Conservation (phyloP, 2,797 vertebrate species). For the Remorina albescens region DNA sequence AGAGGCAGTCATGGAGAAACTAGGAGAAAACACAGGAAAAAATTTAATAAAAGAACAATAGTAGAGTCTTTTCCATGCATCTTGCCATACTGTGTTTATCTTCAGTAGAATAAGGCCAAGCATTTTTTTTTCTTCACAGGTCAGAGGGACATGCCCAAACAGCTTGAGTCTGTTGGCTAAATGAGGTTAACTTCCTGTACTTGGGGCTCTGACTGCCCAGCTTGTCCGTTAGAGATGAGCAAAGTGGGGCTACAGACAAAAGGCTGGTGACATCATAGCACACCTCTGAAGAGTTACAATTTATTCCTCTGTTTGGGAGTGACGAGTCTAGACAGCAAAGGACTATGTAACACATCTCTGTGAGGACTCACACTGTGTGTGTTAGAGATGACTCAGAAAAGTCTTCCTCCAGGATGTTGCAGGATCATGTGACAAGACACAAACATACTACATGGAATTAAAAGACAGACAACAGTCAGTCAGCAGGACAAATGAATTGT, state of each 20-base stretch:
- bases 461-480: conserved; percentile 45
- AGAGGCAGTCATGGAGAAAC: neutral
- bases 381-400: conserved; percentile 44
- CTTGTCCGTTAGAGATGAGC: conserved; percentile 37
- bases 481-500: conserved; percentile 43
- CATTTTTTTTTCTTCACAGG: conserved; percentile 21
- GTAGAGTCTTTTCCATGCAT: conserved; percentile 8
- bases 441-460: conserved; percentile 30
- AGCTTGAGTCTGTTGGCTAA: conserved; percentile 49
- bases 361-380: conserved; percentile 25
- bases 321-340: conserved; percentile 50
- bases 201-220: conserved; percentile 56
- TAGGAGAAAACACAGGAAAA: neutral
- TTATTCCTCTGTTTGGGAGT: conserved; percentile 26
- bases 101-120: conserved; percentile 11
- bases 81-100: conserved; percentile 8
- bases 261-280: conserved; percentile 21
- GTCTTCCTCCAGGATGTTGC: conserved; percentile 1
- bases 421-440: conserved; percentile 29
- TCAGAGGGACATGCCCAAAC: conserved; percentile 51
- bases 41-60: conserved; percentile 5
- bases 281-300: conserved; percentile 26
- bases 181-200: conserved; percentile 60
- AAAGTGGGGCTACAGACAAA: neutral
- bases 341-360: conserved; percentile 14